A percentile compares a stretch with the other conserved stretches of the same genome.
Conservation (phyloP, 1,140 invertebrate species). For the Aphaenogaster rudis region DNA sequence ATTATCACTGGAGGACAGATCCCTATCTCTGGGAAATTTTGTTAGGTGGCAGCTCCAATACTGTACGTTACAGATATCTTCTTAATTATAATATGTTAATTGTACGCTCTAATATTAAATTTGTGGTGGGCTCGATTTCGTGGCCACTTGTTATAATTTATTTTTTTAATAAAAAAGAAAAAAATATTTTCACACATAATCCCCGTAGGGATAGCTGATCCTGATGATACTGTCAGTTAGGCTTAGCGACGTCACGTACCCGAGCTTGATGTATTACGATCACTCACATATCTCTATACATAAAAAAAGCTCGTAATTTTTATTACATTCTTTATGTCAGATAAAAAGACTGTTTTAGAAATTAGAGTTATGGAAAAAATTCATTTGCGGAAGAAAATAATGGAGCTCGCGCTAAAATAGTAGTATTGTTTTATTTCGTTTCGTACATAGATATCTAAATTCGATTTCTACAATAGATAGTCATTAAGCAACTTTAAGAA, state of each 20-base stretch:
- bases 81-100: background rate
- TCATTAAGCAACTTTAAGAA: constrained; percentile 13
- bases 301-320: background rate
- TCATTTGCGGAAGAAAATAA: background rate
- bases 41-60: constrained; percentile 9
- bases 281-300: background rate
- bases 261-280: background rate
- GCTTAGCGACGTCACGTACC: background rate
- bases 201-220: background rate
- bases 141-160: background rate
- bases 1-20: background rate
- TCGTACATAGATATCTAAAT: background rate
- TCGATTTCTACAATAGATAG: constrained; percentile 24
- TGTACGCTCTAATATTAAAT: background rate
- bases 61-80: background rate
- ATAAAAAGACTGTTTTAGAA: background rate
- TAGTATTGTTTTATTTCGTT: constrained; percentile 34
- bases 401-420: background rate
- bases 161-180: background rate
- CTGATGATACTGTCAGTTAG: too few species aligned
- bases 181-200: background rate
- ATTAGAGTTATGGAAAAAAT: background rate
- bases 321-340: background rate
- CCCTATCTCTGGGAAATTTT: background rate
- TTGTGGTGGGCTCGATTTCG: background rate